A percentile compares a stretch with the other conserved stretches of the same genome.
Evolutionary conservation across 2,113 vertebrate species (phyloP).

Genomic region (Leptosomus discolor): DNA sequence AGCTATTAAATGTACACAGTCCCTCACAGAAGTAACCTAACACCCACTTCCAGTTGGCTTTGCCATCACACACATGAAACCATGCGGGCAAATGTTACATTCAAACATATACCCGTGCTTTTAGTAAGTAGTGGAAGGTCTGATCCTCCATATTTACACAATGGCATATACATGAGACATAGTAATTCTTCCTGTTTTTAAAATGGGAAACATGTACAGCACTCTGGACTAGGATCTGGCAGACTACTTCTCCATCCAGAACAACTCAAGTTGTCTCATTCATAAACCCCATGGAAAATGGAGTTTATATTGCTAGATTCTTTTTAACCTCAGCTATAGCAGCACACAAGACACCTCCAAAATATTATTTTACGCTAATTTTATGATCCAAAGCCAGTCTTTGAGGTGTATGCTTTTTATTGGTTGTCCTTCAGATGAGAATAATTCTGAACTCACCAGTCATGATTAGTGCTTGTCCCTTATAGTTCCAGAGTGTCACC

Average conservation of each 20-base stretch:
- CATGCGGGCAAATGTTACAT: not conserved
- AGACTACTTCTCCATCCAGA: not conserved
- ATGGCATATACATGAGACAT: not conserved
- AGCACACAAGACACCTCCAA: not conserved
- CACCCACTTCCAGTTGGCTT: not conserved
- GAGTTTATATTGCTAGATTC: not conserved
- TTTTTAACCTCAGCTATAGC: not conserved
- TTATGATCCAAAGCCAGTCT: not conserved
- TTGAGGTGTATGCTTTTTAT: constrained; percentile 3
- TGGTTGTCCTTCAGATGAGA: constrained; percentile 60
- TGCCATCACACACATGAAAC: not conserved
- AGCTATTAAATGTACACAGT: not conserved
- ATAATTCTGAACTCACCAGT: constrained; percentile 51
- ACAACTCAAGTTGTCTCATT: not conserved
- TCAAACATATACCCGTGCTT: not conserved
- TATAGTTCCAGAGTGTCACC: not conserved
- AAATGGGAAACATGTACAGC: not conserved
- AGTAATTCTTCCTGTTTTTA: not conserved
- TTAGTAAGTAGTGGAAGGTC: not conserved
- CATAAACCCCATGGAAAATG: not conserved
- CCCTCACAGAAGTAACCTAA: not conserved
- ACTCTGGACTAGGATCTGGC: not conserved
- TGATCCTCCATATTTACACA: not conserved
- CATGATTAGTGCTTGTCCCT: not conserved
- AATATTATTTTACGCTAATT: not conserved